A percentile compares a stretch with the other conserved stretches of the same genome.
Conservation (phyloP, 2,888 invertebrate species). For the Anorthoa munda region DNA sequence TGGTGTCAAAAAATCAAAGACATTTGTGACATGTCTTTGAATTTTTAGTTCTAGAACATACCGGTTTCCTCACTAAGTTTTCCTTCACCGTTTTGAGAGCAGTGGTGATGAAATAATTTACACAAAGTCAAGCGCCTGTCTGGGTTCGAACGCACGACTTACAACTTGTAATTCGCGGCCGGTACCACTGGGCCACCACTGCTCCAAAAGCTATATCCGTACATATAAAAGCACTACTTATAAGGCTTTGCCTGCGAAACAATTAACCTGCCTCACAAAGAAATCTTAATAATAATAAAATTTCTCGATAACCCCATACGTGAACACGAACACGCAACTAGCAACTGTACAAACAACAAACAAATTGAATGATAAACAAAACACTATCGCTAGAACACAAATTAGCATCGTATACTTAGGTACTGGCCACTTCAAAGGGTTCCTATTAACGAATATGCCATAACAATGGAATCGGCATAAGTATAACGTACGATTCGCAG, state of each 20-base stretch:
- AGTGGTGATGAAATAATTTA: too few relatives aligned
- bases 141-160: too few relatives aligned
- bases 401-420: slow-evolving; percentile 32
- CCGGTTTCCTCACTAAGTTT: too few relatives aligned
- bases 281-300: slow-evolving; percentile 2
- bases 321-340: not conserved
- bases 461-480: slow-evolving; percentile 36
- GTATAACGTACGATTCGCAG: slow-evolving; percentile 52
- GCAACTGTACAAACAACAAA: slow-evolving; percentile 21
- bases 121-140: too few relatives aligned
- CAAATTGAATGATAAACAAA: slow-evolving; percentile 40
- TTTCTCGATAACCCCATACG: not conserved
- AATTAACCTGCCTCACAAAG: not conserved
- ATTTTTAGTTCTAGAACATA: too few relatives aligned
- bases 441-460: slow-evolving; percentile 43
- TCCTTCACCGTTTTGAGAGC: too few relatives aligned
- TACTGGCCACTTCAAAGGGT: slow-evolving; percentile 47
- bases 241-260: not conserved
- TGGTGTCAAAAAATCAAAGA: too few relatives aligned
- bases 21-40: too few relatives aligned
- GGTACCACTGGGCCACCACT: too few relatives aligned
- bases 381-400: slow-evolving; percentile 40
- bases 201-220: not conserved
- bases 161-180: too few relatives aligned
- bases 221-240: not conserved